Conservation (phyloP, 1,140 invertebrate genomes). For the Mercenaria mercenaria region DNA sequence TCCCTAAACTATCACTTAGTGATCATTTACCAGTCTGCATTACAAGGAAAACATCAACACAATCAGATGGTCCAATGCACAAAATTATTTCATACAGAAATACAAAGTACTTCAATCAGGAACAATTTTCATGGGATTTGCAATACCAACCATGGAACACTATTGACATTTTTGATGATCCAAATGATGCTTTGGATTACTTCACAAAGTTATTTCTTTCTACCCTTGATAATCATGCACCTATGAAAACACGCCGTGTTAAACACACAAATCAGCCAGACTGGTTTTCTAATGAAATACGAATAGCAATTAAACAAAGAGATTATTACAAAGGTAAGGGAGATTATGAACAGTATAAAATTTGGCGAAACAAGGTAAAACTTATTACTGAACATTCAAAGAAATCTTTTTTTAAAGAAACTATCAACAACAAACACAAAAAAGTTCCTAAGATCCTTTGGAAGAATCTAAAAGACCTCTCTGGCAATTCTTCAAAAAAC, state of each 20-base stretch:
- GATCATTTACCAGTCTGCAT: constrained; percentile 20
- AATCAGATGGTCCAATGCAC: neutral
- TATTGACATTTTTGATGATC: neutral
- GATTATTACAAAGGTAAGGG: neutral
- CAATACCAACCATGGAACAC: neutral
- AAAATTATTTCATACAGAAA: neutral
- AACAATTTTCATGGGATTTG: neutral
- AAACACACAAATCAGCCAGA: constrained; percentile 12
- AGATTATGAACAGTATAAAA: neutral
- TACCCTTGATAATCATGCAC: neutral
- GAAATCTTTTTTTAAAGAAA: neutral
- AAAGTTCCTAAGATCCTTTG: neutral
- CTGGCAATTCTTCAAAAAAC: neutral
- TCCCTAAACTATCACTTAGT: neutral
- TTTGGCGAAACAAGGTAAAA: neutral
- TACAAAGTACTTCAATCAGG: neutral
- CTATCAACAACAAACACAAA: neutral
- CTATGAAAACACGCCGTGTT: neutral
- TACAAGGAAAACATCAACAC: neutral
- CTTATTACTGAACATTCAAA: neutral
- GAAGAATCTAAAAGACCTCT: constrained; percentile 1
- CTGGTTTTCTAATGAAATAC: constrained; percentile 12
- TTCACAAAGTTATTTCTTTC: neutral
- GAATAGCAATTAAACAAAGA: neutral
- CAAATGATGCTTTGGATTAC: constrained; percentile 6